Percentiles rank a stretch among this genome's conserved stretches.
Conservation (phyloP, 1,140 invertebrate genomes). For the Sinella curviseta region DNA sequence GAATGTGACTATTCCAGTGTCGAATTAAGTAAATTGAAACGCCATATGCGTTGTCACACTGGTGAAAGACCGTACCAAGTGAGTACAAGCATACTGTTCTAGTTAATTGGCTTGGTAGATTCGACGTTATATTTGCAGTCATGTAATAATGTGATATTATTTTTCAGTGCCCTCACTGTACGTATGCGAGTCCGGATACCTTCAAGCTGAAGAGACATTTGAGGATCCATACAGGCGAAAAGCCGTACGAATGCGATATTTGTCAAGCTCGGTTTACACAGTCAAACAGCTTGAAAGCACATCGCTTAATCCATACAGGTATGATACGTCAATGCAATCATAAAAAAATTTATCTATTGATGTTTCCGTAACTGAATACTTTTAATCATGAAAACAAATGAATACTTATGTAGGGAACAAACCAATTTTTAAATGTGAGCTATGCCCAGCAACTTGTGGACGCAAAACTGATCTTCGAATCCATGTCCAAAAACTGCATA, state of each 20-base stretch:
- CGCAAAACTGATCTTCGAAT: slow-evolving; percentile 94
- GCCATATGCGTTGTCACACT: slow-evolving; percentile 91
- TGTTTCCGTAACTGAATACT: no score
- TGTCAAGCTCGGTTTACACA: slow-evolving; percentile 84
- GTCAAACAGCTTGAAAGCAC: slow-evolving; percentile 91
- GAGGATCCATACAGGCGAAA: slow-evolving; percentile 66
- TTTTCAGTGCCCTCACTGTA: slow-evolving; percentile 86
- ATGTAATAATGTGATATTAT: no score
- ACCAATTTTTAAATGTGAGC: slow-evolving; percentile 89
- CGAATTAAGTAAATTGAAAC: slow-evolving; percentile 86
- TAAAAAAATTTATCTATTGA: background rate
- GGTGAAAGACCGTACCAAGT: slow-evolving; percentile 78
- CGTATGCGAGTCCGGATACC: slow-evolving; percentile 95
- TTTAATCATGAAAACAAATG: slow-evolving; percentile 51
- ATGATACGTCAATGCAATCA: slow-evolving; percentile 34
- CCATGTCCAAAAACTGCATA: slow-evolving; percentile 94
- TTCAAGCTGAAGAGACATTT: slow-evolving; percentile 81
- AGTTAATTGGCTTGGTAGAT: background rate
- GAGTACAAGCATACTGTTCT: slow-evolving; percentile 46
- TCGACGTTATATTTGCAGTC: background rate
- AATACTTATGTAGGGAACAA: no score
- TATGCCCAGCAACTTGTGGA: slow-evolving; percentile 94
- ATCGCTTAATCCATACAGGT: slow-evolving; percentile 92
- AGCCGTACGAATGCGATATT: slow-evolving; percentile 66
- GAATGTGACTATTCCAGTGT: slow-evolving; percentile 95